phyloP scores from a whole-genome alignment of 2,888 invertebrate species.

The Lottia scabra region DNA sequence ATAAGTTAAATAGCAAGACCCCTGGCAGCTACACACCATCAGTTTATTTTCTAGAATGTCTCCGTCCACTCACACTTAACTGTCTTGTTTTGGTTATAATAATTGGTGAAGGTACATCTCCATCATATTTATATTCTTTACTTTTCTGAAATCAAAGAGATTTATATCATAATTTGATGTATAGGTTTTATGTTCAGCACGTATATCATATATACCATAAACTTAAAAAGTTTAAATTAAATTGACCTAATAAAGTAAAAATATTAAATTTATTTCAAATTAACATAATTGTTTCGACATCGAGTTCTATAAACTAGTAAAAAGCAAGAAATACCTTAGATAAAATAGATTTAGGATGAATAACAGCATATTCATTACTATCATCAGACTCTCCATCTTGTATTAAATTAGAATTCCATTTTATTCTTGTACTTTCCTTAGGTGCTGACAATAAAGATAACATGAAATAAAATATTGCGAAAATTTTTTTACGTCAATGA shows the following conservation, averaged over 20 bases:
- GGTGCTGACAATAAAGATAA: not conserved
- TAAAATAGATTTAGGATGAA: constrained; percentile 1
- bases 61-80: not conserved
- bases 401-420: not conserved
- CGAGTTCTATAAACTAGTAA: too few species aligned
- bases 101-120: constrained; percentile 53
- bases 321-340: not conserved
- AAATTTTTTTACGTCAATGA: too few species aligned
- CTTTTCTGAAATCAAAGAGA: not conserved
- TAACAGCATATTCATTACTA: constrained; percentile 3
- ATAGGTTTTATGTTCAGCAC: too few species aligned
- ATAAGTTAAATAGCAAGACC: too few species aligned
- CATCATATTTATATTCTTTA: constrained; percentile 37
- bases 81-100: constrained; percentile 46
- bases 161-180: too few species aligned
- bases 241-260: too few species aligned
- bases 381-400: not conserved
- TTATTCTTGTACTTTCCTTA: not conserved
- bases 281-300: too few species aligned
- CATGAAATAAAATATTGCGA: not conserved
- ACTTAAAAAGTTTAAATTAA: too few species aligned
- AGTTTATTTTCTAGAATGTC: not conserved
- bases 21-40: too few species aligned
- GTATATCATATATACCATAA: too few species aligned
- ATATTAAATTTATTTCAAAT: too few species aligned